phyloP scores from a whole-genome alignment of 2,888 invertebrate species.

The Acrobasis consociella region DNA sequence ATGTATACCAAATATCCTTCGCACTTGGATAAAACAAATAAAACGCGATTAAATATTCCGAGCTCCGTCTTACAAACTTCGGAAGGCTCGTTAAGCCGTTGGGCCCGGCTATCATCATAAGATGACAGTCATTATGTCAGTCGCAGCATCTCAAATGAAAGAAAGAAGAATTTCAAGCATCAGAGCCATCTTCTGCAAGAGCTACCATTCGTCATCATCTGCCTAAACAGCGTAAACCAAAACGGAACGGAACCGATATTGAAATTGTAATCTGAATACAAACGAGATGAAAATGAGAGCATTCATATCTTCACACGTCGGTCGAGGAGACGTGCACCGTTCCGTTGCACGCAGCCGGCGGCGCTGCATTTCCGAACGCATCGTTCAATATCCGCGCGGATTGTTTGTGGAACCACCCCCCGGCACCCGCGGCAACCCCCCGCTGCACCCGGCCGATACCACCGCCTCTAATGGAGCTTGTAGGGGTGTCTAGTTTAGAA shows the following conservation, averaged over 20 bases:
- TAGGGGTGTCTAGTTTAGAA: constrained; percentile 62
- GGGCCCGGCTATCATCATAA: too few species aligned
- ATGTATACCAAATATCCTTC: too few species aligned
- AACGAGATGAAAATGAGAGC: constrained; percentile 63
- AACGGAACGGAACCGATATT: constrained; percentile 16
- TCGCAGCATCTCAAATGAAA: too few species aligned
- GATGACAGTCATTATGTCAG: too few species aligned
- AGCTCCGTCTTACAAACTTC: too few species aligned
- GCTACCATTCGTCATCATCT: too few species aligned
- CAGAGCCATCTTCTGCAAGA: too few species aligned
- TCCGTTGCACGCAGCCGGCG: constrained; percentile 66
- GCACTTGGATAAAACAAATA: too few species aligned
- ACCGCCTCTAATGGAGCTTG: constrained; percentile 56
- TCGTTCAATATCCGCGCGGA: constrained; percentile 80
- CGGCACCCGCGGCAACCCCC: constrained; percentile 39
- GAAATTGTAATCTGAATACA: constrained; percentile 55
- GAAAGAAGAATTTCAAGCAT: too few species aligned
- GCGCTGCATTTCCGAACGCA: constrained; percentile 78
- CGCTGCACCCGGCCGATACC: constrained; percentile 41
- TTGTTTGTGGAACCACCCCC: constrained; percentile 71
- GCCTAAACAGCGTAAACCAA: constrained; percentile 4
- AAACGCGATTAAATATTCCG: too few species aligned
- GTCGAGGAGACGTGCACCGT: constrained; percentile 62
- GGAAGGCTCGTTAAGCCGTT: too few species aligned
- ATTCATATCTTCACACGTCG: constrained; percentile 71